Conservation (phyloP, 2,888 invertebrate genomes). For the Meliscaeva auricollis region DNA sequence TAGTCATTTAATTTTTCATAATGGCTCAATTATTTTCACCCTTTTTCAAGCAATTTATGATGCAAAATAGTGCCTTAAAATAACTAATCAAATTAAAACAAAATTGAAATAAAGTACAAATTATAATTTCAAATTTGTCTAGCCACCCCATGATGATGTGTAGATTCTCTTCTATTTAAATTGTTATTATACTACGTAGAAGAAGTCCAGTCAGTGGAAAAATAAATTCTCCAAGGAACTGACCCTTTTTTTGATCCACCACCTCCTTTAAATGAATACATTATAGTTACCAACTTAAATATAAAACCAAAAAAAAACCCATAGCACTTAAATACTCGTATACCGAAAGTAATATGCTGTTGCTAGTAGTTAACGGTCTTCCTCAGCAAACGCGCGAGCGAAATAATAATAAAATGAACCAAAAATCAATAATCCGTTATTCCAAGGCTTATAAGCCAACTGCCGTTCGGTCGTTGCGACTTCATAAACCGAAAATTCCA, state of each 20-base stretch:
- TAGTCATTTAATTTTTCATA: too few relatives aligned
- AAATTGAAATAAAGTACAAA: slow-evolving; percentile 1
- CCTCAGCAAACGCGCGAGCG: slow-evolving; percentile 5
- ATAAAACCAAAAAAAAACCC: neutral
- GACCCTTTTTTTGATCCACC: slow-evolving; percentile 17
- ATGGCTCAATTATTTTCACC: too few relatives aligned
- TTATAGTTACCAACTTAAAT: slow-evolving; percentile 11
- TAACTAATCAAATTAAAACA: slow-evolving; percentile 4
- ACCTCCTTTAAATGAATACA: slow-evolving; percentile 15
- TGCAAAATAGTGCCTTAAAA: slow-evolving; percentile 12
- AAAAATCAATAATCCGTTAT: slow-evolving; percentile 67
- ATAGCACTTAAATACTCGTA: too few relatives aligned
- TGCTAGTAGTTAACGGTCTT: neutral
- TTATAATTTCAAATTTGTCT: slow-evolving; percentile 28
- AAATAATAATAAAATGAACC: slow-evolving; percentile 15
- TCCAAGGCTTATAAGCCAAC: slow-evolving; percentile 42
- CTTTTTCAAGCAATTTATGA: too few relatives aligned
- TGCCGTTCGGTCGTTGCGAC: slow-evolving; percentile 54
- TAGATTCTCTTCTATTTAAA: slow-evolving; percentile 27
- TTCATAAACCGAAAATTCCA: slow-evolving; percentile 70
- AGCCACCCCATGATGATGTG: neutral
- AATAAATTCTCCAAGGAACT: slow-evolving; percentile 31
- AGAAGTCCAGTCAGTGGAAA: slow-evolving; percentile 12
- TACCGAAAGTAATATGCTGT: neutral
- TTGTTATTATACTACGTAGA: slow-evolving; percentile 31